Evolutionary conservation across 2,888 invertebrate genomes (phyloP), one percentile per base, ranked within the genome.

Genomic region (Lordiphosa andalusiaca): DNA sequence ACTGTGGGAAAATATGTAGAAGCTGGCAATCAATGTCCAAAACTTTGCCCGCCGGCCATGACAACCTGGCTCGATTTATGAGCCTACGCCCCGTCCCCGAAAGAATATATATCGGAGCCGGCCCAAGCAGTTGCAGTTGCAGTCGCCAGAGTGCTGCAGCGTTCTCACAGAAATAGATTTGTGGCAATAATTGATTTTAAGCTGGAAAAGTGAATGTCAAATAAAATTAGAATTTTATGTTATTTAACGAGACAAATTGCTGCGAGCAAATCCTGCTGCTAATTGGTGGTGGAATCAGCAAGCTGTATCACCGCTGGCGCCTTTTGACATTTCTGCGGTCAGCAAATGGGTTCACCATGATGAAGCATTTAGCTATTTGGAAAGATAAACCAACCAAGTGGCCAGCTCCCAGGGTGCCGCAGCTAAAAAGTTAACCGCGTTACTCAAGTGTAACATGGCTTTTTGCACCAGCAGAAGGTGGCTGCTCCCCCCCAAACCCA

Each of bases 21-120:
- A 80, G 80, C 78, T 80, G 80, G 83, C 78, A 80, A 80, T 80
- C 83, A 80, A 80, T 80, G 78, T 80, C 83, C 72, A 83, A 76
- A 80, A 70, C 37, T 54, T 51, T 53, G 78, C 78, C 74, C 65
- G 58, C 63, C 40, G 78, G 78, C 80, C 59, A 64, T 83, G 76
- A 76, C 80, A 80, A 80, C 67, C 67, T 67, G 74, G 61, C 72
- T 70, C 80, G 72, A 80, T 80, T 80, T 80, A 80, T 80, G 83
- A 67, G 58, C 71, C 71, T 64, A 64, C 57, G 53, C 73, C 63
- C 49, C 37, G 41, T 44, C 37, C 12, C 54, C 36, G 47, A 42
- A 41, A 30, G 37, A 47, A 48, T 41, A 41, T 41, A 41, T 53
- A 62, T 50, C 55, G 21, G 30, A 46, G 12, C 30, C 40, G 46